phyloP scores from a whole-genome alignment of 53 echinoderm and acorn worm genomes.

The Paelopatides confundens region DNA sequence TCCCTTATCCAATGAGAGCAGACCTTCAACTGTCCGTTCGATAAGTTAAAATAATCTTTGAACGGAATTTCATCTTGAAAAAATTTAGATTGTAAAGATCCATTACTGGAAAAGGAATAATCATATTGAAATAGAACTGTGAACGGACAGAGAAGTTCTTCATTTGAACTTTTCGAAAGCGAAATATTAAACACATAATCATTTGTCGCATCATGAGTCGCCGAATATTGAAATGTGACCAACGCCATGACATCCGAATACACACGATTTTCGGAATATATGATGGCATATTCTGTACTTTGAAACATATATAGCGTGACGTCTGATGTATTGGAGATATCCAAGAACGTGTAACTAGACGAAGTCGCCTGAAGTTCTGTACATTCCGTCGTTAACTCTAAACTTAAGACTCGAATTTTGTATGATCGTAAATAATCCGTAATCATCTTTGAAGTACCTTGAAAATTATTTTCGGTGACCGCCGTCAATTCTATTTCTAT shows the following conservation, averaged over 20 bases:
- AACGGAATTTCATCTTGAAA: background rate
- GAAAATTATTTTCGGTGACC: background rate
- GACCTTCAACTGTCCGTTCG: background rate
- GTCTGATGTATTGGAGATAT: background rate
- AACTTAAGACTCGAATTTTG: no score
- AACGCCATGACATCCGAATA: background rate
- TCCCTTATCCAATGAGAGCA: background rate
- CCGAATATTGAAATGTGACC: background rate
- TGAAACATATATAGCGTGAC: background rate
- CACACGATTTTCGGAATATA: background rate
- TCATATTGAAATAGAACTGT: background rate
- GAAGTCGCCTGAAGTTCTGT: no score
- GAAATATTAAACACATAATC: background rate
- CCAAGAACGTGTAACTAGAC: background rate
- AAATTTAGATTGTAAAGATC: background rate
- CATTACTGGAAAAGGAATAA: background rate
- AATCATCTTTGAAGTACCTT: no score
- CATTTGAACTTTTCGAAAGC: background rate
- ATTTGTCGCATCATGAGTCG: background rate
- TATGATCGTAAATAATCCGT: no score
- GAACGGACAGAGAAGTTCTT: background rate
- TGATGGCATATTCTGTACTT: background rate
- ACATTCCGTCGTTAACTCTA: no score
- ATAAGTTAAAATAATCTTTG: background rate
- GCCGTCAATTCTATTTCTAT: no score